Evolutionary conservation across 1,140 invertebrate species (phyloP).

Genomic region (Aphis craccivora): DNA sequence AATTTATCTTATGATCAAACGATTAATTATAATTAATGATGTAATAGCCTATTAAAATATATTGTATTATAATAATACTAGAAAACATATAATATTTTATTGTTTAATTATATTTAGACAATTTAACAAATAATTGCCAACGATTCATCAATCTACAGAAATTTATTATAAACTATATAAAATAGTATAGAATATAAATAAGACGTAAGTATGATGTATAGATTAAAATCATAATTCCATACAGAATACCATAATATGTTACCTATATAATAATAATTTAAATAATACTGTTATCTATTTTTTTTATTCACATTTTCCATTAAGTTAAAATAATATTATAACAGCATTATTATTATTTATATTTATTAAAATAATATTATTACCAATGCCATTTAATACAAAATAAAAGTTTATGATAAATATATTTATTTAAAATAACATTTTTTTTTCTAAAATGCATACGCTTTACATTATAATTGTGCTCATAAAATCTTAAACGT

Average conservation of each 20-base stretch:
- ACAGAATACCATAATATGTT: neutral
- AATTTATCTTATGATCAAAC: neutral
- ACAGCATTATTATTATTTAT: neutral
- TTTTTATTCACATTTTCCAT: neutral
- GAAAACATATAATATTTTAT: too few species aligned
- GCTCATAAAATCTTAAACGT: neutral
- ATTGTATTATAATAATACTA: neutral
- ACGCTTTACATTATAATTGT: neutral
- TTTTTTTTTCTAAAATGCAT: neutral
- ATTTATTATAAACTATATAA: too few species aligned
- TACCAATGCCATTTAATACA: rapidly evolving
- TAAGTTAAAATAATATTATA: neutral
- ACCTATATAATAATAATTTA: neutral
- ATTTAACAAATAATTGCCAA: neutral
- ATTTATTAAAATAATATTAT: neutral
- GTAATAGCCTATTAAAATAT: neutral
- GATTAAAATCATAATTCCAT: neutral
- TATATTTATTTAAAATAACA: neutral
- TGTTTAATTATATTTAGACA: neutral
- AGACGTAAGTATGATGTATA: neutral
- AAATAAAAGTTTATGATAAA: neutral
- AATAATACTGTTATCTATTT: neutral
- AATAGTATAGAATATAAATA: neutral
- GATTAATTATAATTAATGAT: neutral
- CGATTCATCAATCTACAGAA: too few species aligned